phyloP scores from a whole-genome alignment of 2,888 invertebrate genomes.

The Dusona sp. region DNA sequence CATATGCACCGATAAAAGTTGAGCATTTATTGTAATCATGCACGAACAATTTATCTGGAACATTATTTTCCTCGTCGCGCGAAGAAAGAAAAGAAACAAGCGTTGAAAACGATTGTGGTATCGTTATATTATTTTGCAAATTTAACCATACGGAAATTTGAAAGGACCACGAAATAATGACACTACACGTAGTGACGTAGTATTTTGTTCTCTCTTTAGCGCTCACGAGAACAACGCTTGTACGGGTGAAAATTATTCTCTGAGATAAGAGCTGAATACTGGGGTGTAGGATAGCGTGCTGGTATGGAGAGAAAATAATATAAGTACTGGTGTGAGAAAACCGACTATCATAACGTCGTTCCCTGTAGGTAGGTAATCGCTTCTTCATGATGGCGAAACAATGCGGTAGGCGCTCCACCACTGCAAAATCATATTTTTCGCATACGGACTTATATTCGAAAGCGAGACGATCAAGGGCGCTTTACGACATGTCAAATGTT shows the following conservation, averaged over 20 bases:
- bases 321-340: constrained; percentile 64
- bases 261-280: constrained; percentile 50
- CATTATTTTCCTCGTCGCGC: constrained; percentile 1
- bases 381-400: constrained; percentile 69
- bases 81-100: background rate
- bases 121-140: constrained; percentile 41
- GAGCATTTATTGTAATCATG: constrained; percentile 32
- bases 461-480: constrained; percentile 3
- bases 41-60: constrained; percentile 15
- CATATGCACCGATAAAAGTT: background rate
- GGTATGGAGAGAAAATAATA: constrained; percentile 48
- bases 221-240: constrained; percentile 23
- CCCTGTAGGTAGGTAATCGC: constrained; percentile 64
- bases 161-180: constrained; percentile 60
- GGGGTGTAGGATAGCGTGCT: constrained; percentile 44
- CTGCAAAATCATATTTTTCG: constrained; percentile 23
- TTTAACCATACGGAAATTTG: constrained; percentile 53
- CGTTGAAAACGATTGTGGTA: background rate
- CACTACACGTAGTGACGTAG: constrained; percentile 23
- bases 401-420: constrained; percentile 43
- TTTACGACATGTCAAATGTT: background rate
- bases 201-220: constrained; percentile 51
- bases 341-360: constrained; percentile 67
- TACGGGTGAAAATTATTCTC: constrained; percentile 59
- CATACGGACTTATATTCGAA: constrained; percentile 1